Conservation (phyloP, 1,140 invertebrate species). For the Trypoxylus dichotomus region DNA sequence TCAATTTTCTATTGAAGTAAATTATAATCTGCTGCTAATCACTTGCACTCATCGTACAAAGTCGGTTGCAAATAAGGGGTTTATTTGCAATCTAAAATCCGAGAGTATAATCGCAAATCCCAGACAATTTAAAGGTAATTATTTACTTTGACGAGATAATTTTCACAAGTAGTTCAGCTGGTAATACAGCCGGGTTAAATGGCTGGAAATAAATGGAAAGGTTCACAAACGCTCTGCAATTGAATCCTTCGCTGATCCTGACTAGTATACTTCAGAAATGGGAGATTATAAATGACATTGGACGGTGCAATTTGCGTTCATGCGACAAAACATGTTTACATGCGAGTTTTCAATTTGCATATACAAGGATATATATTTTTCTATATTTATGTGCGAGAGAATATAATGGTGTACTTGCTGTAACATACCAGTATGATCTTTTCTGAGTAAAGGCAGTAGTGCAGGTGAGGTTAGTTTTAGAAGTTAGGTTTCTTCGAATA, state of each 20-base stretch:
- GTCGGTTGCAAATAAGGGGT: background rate
- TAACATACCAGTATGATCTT: no score
- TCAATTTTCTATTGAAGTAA: no score
- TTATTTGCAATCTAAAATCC: background rate
- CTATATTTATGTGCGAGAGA: background rate
- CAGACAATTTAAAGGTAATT: slow-evolving; percentile 14
- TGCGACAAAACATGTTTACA: background rate
- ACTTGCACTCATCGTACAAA: background rate
- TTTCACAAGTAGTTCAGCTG: slow-evolving; percentile 7
- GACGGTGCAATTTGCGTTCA: background rate
- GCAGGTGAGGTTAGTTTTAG: no score
- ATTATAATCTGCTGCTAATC: background rate
- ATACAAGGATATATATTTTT: background rate
- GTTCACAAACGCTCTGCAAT: background rate
- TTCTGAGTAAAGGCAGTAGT: no score
- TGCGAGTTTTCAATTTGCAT: background rate
- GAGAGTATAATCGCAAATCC: background rate
- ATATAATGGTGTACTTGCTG: no score
- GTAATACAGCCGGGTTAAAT: background rate
- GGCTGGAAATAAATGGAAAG: background rate
- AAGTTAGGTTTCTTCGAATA: no score
- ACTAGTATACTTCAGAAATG: background rate
- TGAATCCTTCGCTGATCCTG: slow-evolving; percentile 4
- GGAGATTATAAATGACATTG: background rate
- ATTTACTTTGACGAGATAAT: background rate